These are phyloP conservation scores for Enoplosus armatus DNA, from an alignment of 2,797 vertebrate genomes.

Conservation along the genomic window DNA sequence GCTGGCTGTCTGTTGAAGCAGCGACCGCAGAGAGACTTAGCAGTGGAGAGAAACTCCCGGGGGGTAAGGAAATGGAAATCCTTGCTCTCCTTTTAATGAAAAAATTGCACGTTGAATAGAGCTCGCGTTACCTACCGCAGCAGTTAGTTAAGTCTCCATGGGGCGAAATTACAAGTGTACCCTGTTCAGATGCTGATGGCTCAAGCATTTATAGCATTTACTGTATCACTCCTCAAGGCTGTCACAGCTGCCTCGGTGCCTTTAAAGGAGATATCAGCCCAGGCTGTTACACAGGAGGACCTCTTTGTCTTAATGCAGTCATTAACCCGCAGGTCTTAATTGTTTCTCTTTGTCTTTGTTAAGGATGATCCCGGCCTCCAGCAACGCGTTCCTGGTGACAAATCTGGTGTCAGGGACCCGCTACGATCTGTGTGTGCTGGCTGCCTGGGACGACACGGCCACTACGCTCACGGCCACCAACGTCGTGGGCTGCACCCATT, in stretches of 20 bases:
- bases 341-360: constrained; percentile 38
- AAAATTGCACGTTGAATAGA: constrained; percentile 1
- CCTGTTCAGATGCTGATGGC: constrained; percentile 20
- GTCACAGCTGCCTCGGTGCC: not conserved
- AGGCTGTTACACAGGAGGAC: not conserved
- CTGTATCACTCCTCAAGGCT: not conserved
- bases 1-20: constrained; percentile 61
- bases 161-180: constrained; percentile 17
- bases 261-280: not conserved
- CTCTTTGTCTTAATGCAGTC: not conserved
- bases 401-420: constrained; percentile 93
- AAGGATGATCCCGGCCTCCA: constrained; percentile 96
- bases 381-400: constrained; percentile 93
- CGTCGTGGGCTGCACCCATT: constrained; percentile 92
- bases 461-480: constrained; percentile 95
- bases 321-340: constrained; percentile 25
- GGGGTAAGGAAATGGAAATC: constrained; percentile 45
- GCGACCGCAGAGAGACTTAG: constrained; percentile 19
- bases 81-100: constrained; percentile 29
- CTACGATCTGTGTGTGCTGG: constrained; percentile 94
- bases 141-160: constrained; percentile 21
- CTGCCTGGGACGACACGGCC: constrained; percentile 95
- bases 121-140: not conserved
- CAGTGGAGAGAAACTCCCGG: constrained; percentile 19
- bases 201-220: constrained; percentile 8